Percentiles rank a stretch among this genome's conserved stretches.
phyloP scores from a whole-genome alignment of 2,797 vertebrate genomes.

The Lacerta viridis region DNA sequence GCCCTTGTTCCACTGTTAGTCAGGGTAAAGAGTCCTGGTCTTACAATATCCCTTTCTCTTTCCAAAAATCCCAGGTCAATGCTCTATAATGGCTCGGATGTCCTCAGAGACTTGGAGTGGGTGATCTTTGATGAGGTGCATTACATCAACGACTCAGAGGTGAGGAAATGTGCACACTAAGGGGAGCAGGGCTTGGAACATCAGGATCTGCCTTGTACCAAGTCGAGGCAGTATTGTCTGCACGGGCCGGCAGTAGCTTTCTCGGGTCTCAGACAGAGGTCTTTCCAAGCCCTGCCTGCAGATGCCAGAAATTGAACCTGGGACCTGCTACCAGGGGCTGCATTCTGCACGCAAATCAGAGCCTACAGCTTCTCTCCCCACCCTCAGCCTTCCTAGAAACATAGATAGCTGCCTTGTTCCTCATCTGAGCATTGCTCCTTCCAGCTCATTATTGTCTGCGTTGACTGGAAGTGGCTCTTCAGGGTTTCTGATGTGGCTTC shows the following conservation, averaged over 20 bases:
- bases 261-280: background rate
- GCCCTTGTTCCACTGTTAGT: background rate
- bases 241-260: background rate
- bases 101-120: slow-evolving; percentile 95
- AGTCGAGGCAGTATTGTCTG: background rate
- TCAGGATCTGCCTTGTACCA: background rate
- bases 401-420: too few relatives aligned
- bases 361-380: too few relatives aligned
- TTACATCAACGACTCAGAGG: slow-evolving; percentile 94
- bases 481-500: too few relatives aligned
- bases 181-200: too few relatives aligned
- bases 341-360: background rate
- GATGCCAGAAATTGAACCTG: background rate
- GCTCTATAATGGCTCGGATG: slow-evolving; percentile 94
- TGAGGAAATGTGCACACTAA: slow-evolving; percentile 42
- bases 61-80: slow-evolving; percentile 84
- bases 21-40: background rate
- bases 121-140: slow-evolving; percentile 96
- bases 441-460: too few relatives aligned
- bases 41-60: background rate
- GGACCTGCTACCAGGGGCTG: too few relatives aligned
- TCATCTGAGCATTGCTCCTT: too few relatives aligned
- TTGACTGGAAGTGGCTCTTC: too few relatives aligned
- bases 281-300: background rate
- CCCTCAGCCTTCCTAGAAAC: too few relatives aligned